phyloP scores from a whole-genome alignment of 2,113 vertebrate species.

The Oreochromis aureus region DNA sequence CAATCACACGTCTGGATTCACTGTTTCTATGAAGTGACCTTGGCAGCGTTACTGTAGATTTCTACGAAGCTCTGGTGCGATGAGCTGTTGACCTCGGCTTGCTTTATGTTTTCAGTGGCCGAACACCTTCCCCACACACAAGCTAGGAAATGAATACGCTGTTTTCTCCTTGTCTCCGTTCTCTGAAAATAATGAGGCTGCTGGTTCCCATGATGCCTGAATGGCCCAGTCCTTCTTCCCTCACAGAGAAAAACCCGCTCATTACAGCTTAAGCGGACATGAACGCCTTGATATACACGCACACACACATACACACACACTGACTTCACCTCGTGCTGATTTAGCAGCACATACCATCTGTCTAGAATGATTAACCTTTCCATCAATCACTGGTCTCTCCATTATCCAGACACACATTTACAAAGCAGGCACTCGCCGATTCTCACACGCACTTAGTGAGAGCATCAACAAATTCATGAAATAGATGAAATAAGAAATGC shows the following conservation, averaged over 20 bases:
- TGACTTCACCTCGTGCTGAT: constrained; percentile 45
- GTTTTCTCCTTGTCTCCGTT: background rate
- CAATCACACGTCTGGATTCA: constrained; percentile 9
- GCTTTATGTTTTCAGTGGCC: constrained; percentile 3
- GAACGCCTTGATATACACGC: background rate
- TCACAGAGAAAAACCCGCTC: constrained; percentile 3
- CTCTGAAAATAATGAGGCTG: constrained; percentile 33
- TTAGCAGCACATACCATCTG: constrained; percentile 62
- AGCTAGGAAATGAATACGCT: background rate
- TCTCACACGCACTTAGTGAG: background rate
- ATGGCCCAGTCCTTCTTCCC: background rate
- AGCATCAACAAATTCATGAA: background rate
- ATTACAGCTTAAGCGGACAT: constrained; percentile 35
- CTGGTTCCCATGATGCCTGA: constrained; percentile 23
- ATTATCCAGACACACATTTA: constrained; percentile 35
- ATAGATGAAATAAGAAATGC: background rate
- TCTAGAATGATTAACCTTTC: constrained; percentile 66
- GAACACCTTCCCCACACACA: background rate
- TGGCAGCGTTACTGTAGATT: background rate
- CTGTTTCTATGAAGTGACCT: constrained; percentile 5
- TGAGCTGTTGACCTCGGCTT: constrained; percentile 13
- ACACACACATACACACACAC: background rate
- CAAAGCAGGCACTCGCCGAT: background rate
- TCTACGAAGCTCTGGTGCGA: background rate
- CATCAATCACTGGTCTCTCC: constrained; percentile 51